These are phyloP conservation scores for Neopelma chrysocephalum DNA, from an alignment of 2,797 vertebrate genomes.

Conservation along the genomic window DNA sequence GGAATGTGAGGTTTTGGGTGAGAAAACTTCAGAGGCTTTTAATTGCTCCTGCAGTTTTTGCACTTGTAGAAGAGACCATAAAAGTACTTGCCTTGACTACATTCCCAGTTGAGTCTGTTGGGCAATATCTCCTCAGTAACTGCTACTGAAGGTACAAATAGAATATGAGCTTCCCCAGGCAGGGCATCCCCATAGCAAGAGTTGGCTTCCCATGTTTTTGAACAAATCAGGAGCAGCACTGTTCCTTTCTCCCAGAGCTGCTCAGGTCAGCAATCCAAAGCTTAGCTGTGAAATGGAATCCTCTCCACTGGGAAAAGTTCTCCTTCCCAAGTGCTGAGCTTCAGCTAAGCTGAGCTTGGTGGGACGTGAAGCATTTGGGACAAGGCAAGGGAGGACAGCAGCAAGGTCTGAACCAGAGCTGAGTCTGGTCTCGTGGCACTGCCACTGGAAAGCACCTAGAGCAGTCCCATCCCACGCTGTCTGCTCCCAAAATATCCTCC, in stretches of 20 bases:
- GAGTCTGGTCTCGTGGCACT: not conserved
- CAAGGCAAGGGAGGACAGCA: not conserved
- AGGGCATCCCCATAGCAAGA: not conserved
- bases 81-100: not conserved
- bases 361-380: accelerated
- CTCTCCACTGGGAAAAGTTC: not conserved
- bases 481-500: not conserved
- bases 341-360: not conserved
- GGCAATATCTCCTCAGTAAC: not conserved
- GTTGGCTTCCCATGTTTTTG: not conserved
- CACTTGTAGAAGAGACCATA: not conserved
- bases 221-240: not conserved
- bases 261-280: not conserved
- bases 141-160: not conserved
- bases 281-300: not conserved
- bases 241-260: not conserved
- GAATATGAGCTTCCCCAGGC: not conserved
- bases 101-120: not conserved
- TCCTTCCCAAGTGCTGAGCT: not conserved
- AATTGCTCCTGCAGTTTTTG: not conserved
- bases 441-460: not conserved
- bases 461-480: not conserved
- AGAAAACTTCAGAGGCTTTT: not conserved
- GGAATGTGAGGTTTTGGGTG: not conserved
- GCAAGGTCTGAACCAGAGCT: not conserved